Evolutionary conservation across 2,888 invertebrate genomes (phyloP), one percentile per base, ranked within the genome.

Genomic region (Meiosimyza platycephala): DNA sequence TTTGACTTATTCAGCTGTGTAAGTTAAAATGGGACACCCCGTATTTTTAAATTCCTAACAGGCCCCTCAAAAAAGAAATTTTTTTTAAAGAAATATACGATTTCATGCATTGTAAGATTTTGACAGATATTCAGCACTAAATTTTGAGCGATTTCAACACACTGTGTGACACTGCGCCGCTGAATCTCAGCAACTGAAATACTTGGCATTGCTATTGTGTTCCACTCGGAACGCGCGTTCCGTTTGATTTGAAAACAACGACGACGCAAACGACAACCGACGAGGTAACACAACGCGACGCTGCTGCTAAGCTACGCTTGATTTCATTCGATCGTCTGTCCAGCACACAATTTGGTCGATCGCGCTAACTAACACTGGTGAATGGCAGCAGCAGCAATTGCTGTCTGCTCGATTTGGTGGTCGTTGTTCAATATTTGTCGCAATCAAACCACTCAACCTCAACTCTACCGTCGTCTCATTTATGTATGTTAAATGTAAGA

Each of bases 381-480:
- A 51, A 3, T 51, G 22, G 9, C 1, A 15, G 57, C 28, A 28
- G 28, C 28, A 28, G 28, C 28, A 28, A 28, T 28, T 28, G 28
- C 28, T 28, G 28, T 57, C 13, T 57, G 22, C 18, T 57, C 15
- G 57, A 15, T 57, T 22, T 57, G 22, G 11, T 16, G 22, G 22
- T 16, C 40, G 40, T 51, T 51, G 22, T 51, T 60, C 40, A 52
- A 70, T 62, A 70, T 62, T 70, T 70, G 69, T 70, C 69, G 69
- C 69, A 62, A 70, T 70, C 62, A 40, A 62, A 70, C 60, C 9
- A 50, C 47, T 51, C 18, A 9, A 47, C 11, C 18, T 54, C 28
- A 40, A 6, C 15, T 22, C 28, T 28, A 28, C 48, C 33, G 40
- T 40, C 40, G 40, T 40, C 68, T 15, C 59, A 50, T 59, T 59